Evolutionary conservation across 2,797 vertebrate species (phyloP).

Genomic region (Vipera ursinii): DNA sequence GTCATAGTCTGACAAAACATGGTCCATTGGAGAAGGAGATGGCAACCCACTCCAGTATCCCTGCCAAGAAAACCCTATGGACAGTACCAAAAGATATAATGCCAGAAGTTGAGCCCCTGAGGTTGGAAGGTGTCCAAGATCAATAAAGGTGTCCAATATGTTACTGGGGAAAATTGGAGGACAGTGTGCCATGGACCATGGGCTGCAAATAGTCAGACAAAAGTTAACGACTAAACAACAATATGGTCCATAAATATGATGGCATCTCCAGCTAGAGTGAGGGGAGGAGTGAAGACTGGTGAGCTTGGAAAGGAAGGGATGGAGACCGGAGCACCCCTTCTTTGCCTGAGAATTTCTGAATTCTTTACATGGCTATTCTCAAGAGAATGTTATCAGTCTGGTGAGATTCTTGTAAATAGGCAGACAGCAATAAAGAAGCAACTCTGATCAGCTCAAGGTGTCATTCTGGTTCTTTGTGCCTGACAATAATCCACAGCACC

Average conservation of each 20-base stretch:
- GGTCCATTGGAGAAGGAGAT: background rate
- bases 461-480: background rate
- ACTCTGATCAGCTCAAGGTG: background rate
- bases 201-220: no score
- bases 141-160: no score
- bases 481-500: background rate
- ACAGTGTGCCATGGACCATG: no score
- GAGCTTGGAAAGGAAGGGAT: background rate
- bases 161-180: no score
- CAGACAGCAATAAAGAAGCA: background rate
- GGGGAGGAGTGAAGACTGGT: no score
- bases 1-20: background rate
- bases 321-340: background rate
- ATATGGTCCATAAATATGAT: no score
- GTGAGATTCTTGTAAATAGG: background rate
- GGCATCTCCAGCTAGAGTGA: no score
- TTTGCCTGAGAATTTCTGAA: background rate
- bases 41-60: background rate
- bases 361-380: background rate
- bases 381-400: background rate
- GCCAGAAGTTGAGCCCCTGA: no score
- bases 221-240: no score
- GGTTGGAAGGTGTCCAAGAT: no score
- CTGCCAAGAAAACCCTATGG: background rate
- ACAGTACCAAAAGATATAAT: no score